Evolutionary conservation across 2,113 vertebrate species (phyloP), one percentile per base, ranked within the genome.

Genomic region (Cynoglossus semilaevis): DNA sequence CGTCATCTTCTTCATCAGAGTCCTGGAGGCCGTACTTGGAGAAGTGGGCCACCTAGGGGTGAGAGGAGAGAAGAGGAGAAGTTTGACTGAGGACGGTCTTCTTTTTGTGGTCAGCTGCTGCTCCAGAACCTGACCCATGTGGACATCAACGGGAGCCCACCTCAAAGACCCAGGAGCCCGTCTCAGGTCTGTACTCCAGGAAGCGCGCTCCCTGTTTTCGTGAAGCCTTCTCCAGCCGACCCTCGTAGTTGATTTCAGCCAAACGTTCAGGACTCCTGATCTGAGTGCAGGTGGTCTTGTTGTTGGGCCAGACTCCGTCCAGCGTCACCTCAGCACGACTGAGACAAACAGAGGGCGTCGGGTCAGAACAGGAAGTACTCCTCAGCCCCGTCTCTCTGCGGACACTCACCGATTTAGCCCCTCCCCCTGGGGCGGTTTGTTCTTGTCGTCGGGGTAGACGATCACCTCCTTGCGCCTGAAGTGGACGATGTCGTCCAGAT

Each of bases 111-210:
- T n/a, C n/a, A n/a, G n/a, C n/a, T n/a, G n/a, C n/a, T n/a, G n/a
- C n/a, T n/a, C n/a, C n/a, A n/a, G n/a, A n/a, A n/a, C n/a, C n/a
- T n/a, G n/a, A n/a, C n/a, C n/a, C n/a, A n/a, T 29, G 22, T 29
- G 22, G 22, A 29, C 22, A 29, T n/a, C n/a, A n/a, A n/a, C n/a
- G 16, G 45, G 0, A 2, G 54, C 67, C 7, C 14, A 81, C 97
- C 94, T 95, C 94, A 46, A 99, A 98, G 0, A 99, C 94, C 97
- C 97, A 99, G 50, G 97, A 98, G 0, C 97, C 97, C 0, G 94
- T 99, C 85, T 99, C 96, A 0, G 94, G 91, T 1, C 96, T 82
- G 72, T 99, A 99, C 41, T 99, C 97, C 76, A 96, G 92, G 89
- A 99, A 99, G 0, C 92, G 93, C 0, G 97, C 95, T 0, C 96